Percentiles rank a stretch among this genome's conserved stretches.
Conservation (phyloP, 2,888 invertebrate species). For the Iphiclides podalirius region DNA sequence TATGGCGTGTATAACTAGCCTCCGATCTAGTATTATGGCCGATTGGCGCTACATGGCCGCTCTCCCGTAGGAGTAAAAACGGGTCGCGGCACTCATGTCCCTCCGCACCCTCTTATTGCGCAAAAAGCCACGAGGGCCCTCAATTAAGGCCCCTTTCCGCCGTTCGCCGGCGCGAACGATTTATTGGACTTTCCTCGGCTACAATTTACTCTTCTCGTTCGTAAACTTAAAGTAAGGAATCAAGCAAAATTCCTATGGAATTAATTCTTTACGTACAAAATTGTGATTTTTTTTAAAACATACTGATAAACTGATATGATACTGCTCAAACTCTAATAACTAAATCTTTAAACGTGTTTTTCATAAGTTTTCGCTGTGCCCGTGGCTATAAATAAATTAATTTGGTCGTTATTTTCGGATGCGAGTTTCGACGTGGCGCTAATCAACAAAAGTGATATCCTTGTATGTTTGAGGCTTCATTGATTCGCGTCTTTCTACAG, state of each 20-base stretch:
- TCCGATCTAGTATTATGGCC: background rate
- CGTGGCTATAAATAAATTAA: no score
- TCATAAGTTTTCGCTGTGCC: no score
- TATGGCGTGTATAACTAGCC: background rate
- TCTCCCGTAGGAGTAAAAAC: background rate
- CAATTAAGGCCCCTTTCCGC: background rate
- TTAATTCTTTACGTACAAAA: no score
- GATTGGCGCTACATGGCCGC: background rate
- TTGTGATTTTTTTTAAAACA: no score
- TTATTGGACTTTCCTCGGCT: slow-evolving; percentile 1
- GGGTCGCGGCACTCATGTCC: background rate
- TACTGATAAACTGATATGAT: no score
- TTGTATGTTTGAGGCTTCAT: no score
- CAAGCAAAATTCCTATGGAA: background rate
- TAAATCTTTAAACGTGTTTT: no score
- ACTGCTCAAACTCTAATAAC: no score
- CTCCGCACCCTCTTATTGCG: background rate
- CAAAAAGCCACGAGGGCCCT: background rate
- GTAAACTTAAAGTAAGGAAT: background rate
- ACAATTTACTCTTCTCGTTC: background rate
- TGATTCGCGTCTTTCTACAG: no score
- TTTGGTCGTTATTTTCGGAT: no score
- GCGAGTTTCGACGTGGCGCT: no score
- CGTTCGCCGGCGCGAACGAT: background rate
- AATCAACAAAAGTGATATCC: no score